Evolutionary conservation across 2,797 vertebrate species (phyloP).

Genomic region (Darevskia nairensis): DNA sequence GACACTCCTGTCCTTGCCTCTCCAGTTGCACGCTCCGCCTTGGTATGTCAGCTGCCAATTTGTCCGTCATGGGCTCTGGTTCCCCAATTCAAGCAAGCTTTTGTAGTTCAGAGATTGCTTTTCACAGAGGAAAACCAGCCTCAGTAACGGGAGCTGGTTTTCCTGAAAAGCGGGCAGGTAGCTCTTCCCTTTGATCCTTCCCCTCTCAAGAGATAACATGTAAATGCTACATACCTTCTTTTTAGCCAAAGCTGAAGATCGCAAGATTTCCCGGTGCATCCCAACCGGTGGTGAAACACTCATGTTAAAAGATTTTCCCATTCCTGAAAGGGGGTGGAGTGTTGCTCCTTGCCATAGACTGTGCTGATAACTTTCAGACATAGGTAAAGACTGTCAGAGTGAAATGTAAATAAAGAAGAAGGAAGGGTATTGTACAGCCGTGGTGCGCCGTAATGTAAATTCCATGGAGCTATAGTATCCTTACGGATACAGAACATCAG

Average conservation of each 20-base stretch:
- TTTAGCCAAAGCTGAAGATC: not conserved
- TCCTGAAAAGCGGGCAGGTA: not conserved
- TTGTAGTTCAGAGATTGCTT: not conserved
- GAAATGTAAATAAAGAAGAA: not conserved
- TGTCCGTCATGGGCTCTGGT: not conserved
- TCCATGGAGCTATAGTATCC: not conserved
- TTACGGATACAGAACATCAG: not conserved
- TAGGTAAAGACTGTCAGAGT: not conserved
- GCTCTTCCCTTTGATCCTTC: not conserved
- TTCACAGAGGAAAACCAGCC: not conserved
- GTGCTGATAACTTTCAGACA: not conserved
- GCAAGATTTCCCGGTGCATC: not conserved
- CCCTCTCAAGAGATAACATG: not conserved
- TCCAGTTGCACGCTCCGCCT: not conserved
- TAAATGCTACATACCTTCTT: not conserved
- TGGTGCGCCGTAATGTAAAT: not conserved
- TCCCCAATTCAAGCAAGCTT: not conserved
- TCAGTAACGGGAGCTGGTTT: not conserved
- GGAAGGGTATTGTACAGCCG: not conserved
- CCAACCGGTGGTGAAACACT: not conserved
- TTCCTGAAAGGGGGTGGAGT: not conserved
- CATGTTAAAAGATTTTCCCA: not conserved
- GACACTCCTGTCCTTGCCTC: not conserved
- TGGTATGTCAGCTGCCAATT: slow-evolving; percentile 2
- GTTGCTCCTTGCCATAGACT: not conserved